Base-by-base conservation (phyloP, 2,113 vertebrate genomes). In the Hippocampus guttulatus region DNA sequence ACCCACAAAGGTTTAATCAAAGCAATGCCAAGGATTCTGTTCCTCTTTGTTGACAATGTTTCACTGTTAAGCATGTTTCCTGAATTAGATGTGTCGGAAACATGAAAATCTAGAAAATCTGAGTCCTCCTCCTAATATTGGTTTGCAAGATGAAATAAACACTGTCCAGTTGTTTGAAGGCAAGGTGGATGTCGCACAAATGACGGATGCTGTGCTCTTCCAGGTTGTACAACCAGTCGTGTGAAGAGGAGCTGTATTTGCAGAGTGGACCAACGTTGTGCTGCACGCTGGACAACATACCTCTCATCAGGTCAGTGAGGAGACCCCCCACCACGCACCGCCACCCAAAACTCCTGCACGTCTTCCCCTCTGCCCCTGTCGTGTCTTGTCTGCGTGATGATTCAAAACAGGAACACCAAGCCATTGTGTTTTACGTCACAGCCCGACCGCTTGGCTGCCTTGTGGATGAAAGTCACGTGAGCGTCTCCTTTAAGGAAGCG, bases 161-260 rank as follows among this genome's bases (percentile, higher is more conserved):
- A 38, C 52, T 7, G 47, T 51, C 16, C 47, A 51, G 16, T 51
- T 18, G 16, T 49, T 49, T 54, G 52, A 54, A 54, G 20, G 21
- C 52, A 23, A 63, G n/a, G 21, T 51, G 25, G 18, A 27, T 54
- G 66, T 52, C 30, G 38, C 16, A 52, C 33, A 30, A 52, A 30
- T 52, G 16, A 38, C 21, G 45, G 25, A 8, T 2, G 60, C 21
- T 70, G 45, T 71, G 25, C 21, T 67, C 23, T 80, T 70, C 33
- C 82, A 92, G 91, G 91, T 80, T 91, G 75, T 92, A 92, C 85
- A 92, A 92, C 84, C 89, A 90, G 81, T 91, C 91, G 15, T 92
- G 91, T 89, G 89, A 88, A 73, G 89, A 90, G 77, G 84, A 91
- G 71, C 85, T 92, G 61, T 75, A 81, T 72, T 70, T 89, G 75